Conservation (phyloP, 2,888 invertebrate species). For the Chloroclysta siterata region DNA sequence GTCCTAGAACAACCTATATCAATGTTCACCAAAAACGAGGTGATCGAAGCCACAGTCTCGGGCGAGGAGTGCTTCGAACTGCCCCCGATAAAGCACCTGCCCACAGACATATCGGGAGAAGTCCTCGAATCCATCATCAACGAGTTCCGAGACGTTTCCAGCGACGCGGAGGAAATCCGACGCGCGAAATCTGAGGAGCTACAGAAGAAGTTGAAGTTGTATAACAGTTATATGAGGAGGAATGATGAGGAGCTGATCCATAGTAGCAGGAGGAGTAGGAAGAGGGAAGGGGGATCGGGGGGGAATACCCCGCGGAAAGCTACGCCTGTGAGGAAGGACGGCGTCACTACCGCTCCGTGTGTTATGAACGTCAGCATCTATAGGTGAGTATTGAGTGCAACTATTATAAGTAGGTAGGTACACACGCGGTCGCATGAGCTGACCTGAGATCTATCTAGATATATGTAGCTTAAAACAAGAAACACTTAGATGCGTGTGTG, state of each 20-base stretch:
- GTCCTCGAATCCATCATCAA: constrained; percentile 76
- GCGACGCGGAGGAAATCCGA: constrained; percentile 65
- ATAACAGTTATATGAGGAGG: constrained; percentile 89
- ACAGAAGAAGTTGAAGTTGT: constrained; percentile 86
- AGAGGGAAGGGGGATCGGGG: constrained; percentile 58
- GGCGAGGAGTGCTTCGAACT: constrained; percentile 91
- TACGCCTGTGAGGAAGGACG: constrained; percentile 58
- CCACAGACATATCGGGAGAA: constrained; percentile 72
- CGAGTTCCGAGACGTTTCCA: constrained; percentile 70
- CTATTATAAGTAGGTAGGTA: no score
- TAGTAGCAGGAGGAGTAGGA: constrained; percentile 74
- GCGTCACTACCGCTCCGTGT: constrained; percentile 66
- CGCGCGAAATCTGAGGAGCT: constrained; percentile 63
- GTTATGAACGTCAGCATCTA: constrained; percentile 67
- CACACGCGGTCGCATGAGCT: no score
- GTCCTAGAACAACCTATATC: constrained; percentile 74
- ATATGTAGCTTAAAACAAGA: no score
- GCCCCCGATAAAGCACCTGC: constrained; percentile 84
- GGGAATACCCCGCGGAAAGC: constrained; percentile 59
- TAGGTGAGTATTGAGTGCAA: constrained; percentile 48
- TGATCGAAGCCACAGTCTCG: constrained; percentile 63
- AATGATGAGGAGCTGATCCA: constrained; percentile 90
- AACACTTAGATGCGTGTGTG: no score
- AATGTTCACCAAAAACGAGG: constrained; percentile 66
- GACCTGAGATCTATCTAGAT: no score